Base-by-base conservation (phyloP, 2,888 invertebrate genomes). In the Meandrusa payeni region DNA sequence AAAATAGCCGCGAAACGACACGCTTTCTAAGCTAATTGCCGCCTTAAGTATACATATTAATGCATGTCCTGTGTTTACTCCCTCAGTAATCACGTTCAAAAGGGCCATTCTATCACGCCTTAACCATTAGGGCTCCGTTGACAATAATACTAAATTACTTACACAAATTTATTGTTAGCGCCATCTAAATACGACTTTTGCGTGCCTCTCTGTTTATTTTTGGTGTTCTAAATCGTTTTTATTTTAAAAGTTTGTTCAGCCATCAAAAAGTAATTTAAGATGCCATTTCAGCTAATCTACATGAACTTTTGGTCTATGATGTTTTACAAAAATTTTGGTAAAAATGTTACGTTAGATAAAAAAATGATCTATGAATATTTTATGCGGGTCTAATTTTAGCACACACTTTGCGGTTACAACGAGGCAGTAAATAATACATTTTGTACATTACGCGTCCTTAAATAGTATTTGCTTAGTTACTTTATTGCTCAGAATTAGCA, bases 91-190 rank as follows among this genome's bases (percentile, higher is more conserved):
- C 38, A 72, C 54, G 51, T 48, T 39, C 45, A 37, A 60, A 69
- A 62, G 61, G 61, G 50, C 60, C 69, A 57, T 74, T 73, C 64
- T 61, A 76, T 79, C 82, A 82, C 82, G 82, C 69, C 61, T 64
- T 53, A 48, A 46, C 69, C 76, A 76, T 82, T 81, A 80, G 51
- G 63, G 64, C 54, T 55, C 33, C 58, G 59, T 67, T 63, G 71
- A 74, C 76, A 76, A 73, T 75, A 71, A 72, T 71, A 67, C 65
- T 67, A 72, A 75, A 78, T 79, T 72, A 73, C 65, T 55, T 55
- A 48, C 60, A 57, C 61, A 54, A 70, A 80, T 79, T 80, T 81
- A 80, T 76, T 70, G 72, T 77, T 69, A 74, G 72, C 71, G 64
- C 65, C 52, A 54, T 57, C 55, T 64, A 65, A 73, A 75, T 68